phyloP scores from a whole-genome alignment of 92 coral and sea anemone genomes.

The Plumapathes pennacea region DNA sequence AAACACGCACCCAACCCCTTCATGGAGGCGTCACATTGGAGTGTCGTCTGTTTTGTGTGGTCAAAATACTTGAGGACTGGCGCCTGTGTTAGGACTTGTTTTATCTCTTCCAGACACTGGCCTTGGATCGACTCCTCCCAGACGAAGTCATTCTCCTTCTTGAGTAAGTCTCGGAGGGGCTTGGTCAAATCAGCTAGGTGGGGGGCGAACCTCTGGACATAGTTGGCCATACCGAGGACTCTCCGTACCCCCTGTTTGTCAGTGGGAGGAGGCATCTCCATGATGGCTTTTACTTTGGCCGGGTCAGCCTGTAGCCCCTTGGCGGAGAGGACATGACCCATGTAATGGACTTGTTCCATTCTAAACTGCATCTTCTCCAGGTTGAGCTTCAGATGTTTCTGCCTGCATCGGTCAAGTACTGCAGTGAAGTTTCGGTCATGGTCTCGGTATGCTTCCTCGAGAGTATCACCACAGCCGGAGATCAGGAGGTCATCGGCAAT shows the following conservation, averaged over 20 bases:
- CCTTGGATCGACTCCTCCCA: slow-evolving; percentile 25
- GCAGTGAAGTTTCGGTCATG: slow-evolving; percentile 47
- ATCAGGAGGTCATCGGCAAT: slow-evolving; percentile 67
- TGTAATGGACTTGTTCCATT: slow-evolving; percentile 39
- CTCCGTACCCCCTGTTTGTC: slow-evolving; percentile 2
- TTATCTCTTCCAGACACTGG: neutral
- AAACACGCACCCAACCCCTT: slow-evolving; percentile 48
- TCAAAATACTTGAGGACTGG: slow-evolving; percentile 46
- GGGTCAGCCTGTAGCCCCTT: slow-evolving; percentile 34
- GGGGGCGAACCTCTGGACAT: neutral
- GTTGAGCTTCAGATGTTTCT: slow-evolving; percentile 46
- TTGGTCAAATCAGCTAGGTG: slow-evolving; percentile 7
- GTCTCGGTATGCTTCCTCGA: slow-evolving; percentile 29
- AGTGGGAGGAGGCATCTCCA: neutral
- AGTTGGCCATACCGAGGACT: slow-evolving; percentile 8
- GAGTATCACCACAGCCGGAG: slow-evolving; percentile 50
- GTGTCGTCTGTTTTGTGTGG: slow-evolving; percentile 21
- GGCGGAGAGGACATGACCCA: slow-evolving; percentile 39
- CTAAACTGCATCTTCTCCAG: slow-evolving; percentile 35
- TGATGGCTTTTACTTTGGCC: slow-evolving; percentile 25
- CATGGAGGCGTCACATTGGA: slow-evolving; percentile 46
- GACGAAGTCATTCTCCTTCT: slow-evolving; percentile 16
- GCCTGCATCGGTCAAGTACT: too few species aligned
- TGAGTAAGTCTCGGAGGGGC: slow-evolving; percentile 17
- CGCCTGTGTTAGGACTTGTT: slow-evolving; percentile 26